Evolutionary conservation across 2,797 vertebrate species (phyloP), one percentile per base, ranked within the genome.

Genomic region (Tiaroga cobitis): DNA sequence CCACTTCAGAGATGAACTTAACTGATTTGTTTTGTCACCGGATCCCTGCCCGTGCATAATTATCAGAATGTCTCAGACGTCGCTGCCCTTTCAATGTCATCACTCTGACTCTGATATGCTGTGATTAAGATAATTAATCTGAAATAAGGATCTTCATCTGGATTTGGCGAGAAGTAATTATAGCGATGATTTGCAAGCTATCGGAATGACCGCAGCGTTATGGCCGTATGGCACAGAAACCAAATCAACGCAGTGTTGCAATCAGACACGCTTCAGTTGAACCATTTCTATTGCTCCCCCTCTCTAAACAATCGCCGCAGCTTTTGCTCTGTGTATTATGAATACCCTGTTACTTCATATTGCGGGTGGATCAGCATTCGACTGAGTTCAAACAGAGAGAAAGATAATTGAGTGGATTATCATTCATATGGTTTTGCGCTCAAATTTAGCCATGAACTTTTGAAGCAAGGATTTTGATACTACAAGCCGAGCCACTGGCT

Each of bases 91-190:
- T 81, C 86, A 87, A 87, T 87, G 86, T 87, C 86, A 87, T 87
- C 82, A 54, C 82, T 82, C 85, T 82, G 82, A 59, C 54, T 81
- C 85, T 88, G 83, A 88, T 86, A 82, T 86, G 82, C 87, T 82
- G 70, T 86, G 85, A 88, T 88, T 84, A 88, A 81, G 83, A 76
- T 84, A 84, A 86, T 88, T 88, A 88, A 86, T 88, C 82, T 74
- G 82, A 86, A 88, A 84, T 86, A 88, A 86, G 84, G 84, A 76
- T 77, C 85, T 86, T 84, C 69, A 79, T 83, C 73, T 81, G 85
- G 85, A 88, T 88, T 88, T 86, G 82, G 84, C 41, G 73, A 88
- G 85, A 88, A 77, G 82, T 79, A 86, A 86, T 88, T 88, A 88
- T 72, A 82, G 68, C 34, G 56, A 63, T 61, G 83, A 82, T 86